Evolutionary conservation across 2,113 vertebrate genomes (phyloP).

Genomic region (Stigmatopora argus): DNA sequence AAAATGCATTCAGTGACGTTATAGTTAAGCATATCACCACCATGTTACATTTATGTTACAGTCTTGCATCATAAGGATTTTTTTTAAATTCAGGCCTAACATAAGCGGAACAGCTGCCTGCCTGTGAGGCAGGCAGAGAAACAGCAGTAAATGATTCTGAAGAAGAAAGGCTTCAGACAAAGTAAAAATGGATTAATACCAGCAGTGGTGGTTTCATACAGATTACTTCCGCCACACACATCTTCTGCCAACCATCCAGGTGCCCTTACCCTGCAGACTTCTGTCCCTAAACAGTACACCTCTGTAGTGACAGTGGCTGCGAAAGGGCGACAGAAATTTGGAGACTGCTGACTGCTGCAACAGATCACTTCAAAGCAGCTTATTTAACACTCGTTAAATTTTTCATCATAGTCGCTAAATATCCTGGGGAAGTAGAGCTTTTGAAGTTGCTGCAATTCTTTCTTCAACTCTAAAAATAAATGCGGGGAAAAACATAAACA

Average conservation of each 20-base stretch:
- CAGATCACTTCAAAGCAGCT: constrained; percentile 81
- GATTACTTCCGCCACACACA: constrained; percentile 45
- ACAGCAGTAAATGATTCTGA: constrained; percentile 36
- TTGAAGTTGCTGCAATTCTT: constrained; percentile 76
- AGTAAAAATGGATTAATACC: constrained; percentile 19
- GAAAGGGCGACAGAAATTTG: constrained; percentile 74
- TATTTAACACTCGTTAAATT: constrained; percentile 81
- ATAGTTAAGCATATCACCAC: constrained; percentile 42
- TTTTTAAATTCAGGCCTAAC: constrained; percentile 32
- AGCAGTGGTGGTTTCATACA: constrained; percentile 28
- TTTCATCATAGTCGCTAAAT: constrained; percentile 82
- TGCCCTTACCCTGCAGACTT: constrained; percentile 28
- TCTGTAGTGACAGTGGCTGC: constrained; percentile 52
- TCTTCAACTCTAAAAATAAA: constrained; percentile 48
- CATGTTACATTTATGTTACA: constrained; percentile 42
- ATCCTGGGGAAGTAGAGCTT: constrained; percentile 80
- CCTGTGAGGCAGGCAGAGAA: constrained; percentile 15
- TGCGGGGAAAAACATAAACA: constrained; percentile 22
- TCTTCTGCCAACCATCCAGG: constrained; percentile 47
- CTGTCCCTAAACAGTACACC: constrained; percentile 34
- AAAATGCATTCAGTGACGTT: constrained; percentile 23
- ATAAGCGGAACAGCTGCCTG: constrained; percentile 66
- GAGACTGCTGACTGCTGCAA: constrained; percentile 75
- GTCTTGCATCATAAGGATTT: constrained; percentile 29
- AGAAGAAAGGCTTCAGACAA: constrained; percentile 36